These are phyloP conservation scores for Lasioglossum figueresi DNA, from an alignment of 2,888 invertebrate species.

Conservation along the genomic window DNA sequence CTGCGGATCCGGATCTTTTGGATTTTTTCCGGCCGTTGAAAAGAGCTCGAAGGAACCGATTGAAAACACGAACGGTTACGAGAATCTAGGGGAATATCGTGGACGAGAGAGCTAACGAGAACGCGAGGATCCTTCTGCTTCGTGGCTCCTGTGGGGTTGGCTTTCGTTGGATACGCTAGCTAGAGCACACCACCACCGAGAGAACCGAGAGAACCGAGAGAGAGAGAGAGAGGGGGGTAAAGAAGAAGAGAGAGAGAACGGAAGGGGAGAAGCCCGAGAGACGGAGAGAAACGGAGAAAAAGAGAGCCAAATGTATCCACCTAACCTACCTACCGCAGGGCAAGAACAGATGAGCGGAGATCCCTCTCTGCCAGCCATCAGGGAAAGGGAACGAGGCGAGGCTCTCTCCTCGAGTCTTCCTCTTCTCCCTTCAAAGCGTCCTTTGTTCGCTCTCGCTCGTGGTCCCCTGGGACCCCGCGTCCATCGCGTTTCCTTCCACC, in stretches of 20 bases:
- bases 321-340: conserved; percentile 73
- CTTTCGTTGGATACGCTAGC: conserved; percentile 58
- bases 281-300: conserved; percentile 32
- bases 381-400: conserved; percentile 70
- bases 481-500: conserved; percentile 69
- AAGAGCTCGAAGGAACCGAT: conserved; percentile 24
- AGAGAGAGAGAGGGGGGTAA: neutral
- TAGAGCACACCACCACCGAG: conserved; percentile 41
- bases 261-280: neutral
- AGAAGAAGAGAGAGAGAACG: neutral
- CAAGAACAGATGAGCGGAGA: conserved; percentile 74
- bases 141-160: conserved; percentile 64
- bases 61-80: conserved; percentile 53
- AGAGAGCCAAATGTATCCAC: conserved; percentile 67
- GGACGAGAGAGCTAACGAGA: conserved; percentile 57
- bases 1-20: neutral
- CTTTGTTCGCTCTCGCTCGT: conserved; percentile 75
- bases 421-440: conserved; percentile 77
- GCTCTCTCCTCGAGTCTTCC: conserved; percentile 69
- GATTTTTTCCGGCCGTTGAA: neutral
- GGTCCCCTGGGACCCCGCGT: conserved; percentile 74
- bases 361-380: conserved; percentile 73
- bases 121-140: conserved; percentile 59
- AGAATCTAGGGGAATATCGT: conserved; percentile 55
- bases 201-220: neutral